Percentiles rank a stretch among this genome's conserved stretches.
phyloP scores from a whole-genome alignment of 2,113 vertebrate species.

The Scartelaos histophorus region DNA sequence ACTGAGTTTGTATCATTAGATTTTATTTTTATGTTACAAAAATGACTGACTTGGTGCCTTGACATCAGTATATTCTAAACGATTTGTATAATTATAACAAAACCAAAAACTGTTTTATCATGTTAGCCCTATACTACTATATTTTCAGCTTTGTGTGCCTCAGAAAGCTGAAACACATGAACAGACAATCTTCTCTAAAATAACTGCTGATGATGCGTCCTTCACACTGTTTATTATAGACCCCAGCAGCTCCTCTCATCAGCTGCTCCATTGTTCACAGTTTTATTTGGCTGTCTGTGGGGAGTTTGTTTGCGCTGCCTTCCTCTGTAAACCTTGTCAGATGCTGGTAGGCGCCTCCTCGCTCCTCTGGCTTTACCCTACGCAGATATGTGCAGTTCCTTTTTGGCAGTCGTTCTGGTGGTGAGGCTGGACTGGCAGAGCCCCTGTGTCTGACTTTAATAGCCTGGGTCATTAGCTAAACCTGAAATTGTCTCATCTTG shows the following conservation, averaged over 20 bases:
- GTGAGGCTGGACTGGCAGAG: constrained; percentile 44
- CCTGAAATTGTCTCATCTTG: constrained; percentile 47
- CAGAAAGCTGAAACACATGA: neutral
- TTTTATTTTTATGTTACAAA: no score
- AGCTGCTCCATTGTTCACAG: constrained; percentile 56
- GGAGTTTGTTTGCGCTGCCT: constrained; percentile 41
- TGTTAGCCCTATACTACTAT: no score
- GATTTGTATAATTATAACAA: no score
- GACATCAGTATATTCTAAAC: no score
- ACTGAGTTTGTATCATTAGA: no score
- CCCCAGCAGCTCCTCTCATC: constrained; percentile 29
- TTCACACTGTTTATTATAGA: neutral
- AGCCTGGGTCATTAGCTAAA: constrained; percentile 63
- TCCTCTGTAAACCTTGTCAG: constrained; percentile 44
- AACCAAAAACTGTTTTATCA: no score
- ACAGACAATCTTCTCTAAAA: neutral
- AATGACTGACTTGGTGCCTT: no score
- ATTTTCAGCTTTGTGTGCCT: no score
- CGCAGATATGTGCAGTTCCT: constrained; percentile 33
- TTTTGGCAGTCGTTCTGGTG: constrained; percentile 36
- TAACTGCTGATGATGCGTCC: neutral
- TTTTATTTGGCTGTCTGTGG: constrained; percentile 64
- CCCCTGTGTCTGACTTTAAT: constrained; percentile 58
- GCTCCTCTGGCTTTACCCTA: constrained; percentile 52
- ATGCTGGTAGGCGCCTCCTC: constrained; percentile 45